Evolutionary conservation across 2,113 vertebrate genomes (phyloP).

Genomic region (Aramus guarauna): DNA sequence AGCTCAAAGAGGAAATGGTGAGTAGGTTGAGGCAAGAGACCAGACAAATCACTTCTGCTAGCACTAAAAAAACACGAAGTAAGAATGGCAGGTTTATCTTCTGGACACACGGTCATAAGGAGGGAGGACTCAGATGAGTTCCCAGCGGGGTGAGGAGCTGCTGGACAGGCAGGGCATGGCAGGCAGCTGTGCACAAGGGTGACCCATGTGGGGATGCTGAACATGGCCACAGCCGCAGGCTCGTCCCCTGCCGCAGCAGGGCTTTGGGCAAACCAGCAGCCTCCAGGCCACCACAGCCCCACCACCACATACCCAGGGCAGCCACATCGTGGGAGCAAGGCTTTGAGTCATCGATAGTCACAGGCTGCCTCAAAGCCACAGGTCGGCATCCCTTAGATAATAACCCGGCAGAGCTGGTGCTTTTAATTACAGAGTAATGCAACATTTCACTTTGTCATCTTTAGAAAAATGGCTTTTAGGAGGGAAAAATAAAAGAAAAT

Average conservation of each 20-base stretch:
- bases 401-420: neutral
- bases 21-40: neutral
- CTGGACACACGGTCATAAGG: neutral
- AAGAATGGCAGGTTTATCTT: neutral
- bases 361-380: neutral
- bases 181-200: neutral
- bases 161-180: neutral
- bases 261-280: neutral
- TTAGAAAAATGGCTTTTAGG: neutral
- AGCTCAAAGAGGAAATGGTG: neutral
- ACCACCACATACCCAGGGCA: neutral
- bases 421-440: neutral
- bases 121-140: neutral
- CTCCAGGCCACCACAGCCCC: neutral
- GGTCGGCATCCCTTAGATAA: neutral
- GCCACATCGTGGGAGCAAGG: neutral
- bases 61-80: neutral
- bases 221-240: rapidly evolving
- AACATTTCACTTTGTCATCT: neutral
- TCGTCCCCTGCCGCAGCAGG: neutral
- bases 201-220: neutral
- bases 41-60: neutral
- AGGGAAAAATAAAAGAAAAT: neutral
- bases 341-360: neutral
- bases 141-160: neutral